Base-by-base conservation (phyloP, 2,113 vertebrate species). In the Isichthys henryi region DNA sequence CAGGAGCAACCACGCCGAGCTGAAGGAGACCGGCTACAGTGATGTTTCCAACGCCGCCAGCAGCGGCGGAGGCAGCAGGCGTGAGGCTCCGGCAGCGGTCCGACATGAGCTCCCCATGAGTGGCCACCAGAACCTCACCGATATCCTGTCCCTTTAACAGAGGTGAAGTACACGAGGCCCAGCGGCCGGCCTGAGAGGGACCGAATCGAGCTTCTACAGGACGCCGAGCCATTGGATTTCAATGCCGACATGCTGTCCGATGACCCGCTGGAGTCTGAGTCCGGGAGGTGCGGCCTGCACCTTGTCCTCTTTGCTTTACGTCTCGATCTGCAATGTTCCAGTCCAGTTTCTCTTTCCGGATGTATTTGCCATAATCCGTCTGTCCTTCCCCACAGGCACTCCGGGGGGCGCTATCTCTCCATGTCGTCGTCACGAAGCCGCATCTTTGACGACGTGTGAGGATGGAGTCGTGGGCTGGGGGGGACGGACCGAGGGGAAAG, bases 371-470 rank as follows among this genome's bases (percentile, higher is more conserved):
- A 19, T 46, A 45, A 46, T 56, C 74, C 89, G 66, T 43, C 5
- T 85, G 88, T 89, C 52, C 80, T 13, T 9, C 23, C 88, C 23
- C 23, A 10, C 92, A 99, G 98, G 92, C 97, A 97, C 10, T 91
- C 96, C 27, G 97, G 96, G 90, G 98, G 98, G 92, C 96, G 98
- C 35, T 99, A 99, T 56, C 94, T 99, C 89, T 99, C 98, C 43
- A 99, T 99, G 95, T 96, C 95, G 0, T 95, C 95, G 91, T 99
- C 98, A 91, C 96, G 95, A 90, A 98, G 96, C 91, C 93, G 95
- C 93, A 98, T 99, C 94, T 99, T 99, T 93, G 98, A 99, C 92
- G 98, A 99, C 91, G 97, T 99, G 84, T 99, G 91, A 93, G 6
- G 5, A 35, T 87, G 48, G 11, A 62, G 11, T 56, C 27, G 52